phyloP scores from a whole-genome alignment of 1,140 invertebrate genomes.

The Micrasema minimum region DNA sequence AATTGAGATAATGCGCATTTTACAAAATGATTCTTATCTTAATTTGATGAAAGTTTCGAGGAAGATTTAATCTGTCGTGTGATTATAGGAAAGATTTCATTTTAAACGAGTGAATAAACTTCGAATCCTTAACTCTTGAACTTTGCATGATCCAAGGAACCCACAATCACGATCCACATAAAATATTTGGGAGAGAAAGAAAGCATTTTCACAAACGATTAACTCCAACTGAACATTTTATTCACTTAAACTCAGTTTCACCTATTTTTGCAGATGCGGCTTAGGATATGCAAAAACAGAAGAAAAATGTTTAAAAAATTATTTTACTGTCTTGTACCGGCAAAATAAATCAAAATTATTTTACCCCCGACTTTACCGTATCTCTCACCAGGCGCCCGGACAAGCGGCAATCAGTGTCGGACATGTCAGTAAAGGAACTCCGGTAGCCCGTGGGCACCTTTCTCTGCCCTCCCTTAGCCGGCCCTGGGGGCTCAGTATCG shows the following conservation, averaged over 20 bases:
- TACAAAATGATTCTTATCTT: not conserved
- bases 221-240: not conserved
- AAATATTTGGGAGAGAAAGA: constrained; percentile 5
- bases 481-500: not conserved
- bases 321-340: too few species aligned
- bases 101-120: constrained; percentile 2
- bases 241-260: too few species aligned
- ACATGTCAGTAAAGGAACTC: too few species aligned
- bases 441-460: too few species aligned
- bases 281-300: too few species aligned
- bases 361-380: too few species aligned
- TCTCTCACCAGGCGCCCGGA: too few species aligned
- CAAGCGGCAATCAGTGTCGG: too few species aligned
- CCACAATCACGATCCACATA: constrained; percentile 7
- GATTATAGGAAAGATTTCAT: not conserved
- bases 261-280: too few species aligned
- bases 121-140: constrained; percentile 8
- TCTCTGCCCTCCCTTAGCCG: not conserved
- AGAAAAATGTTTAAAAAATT: too few species aligned
- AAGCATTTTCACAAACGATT: constrained; percentile 11
- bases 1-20: too few species aligned
- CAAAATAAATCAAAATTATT: too few species aligned
- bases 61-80: not conserved
- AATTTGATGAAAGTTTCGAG: constrained; percentile 1
- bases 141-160: not conserved